Percentiles rank a stretch among this genome's conserved stretches.
Evolutionary conservation across 2,797 vertebrate genomes (phyloP).

Genomic region (Coregonus suidteri): DNA sequence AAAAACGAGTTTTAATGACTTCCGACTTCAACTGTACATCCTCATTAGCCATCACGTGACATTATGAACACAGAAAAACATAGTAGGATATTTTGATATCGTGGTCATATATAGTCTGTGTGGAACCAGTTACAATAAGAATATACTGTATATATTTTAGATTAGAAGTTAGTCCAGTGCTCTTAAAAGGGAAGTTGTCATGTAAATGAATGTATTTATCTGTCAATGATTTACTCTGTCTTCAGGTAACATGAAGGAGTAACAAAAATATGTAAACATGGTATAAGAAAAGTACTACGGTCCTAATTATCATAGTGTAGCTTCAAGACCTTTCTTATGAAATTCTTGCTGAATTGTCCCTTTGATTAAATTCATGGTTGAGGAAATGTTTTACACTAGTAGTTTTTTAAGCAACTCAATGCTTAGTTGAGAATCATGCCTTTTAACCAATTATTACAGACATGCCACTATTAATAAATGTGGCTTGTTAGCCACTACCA

Average conservation of each 20-base stretch:
- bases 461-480: not conserved
- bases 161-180: not conserved
- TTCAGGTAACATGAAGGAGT: not conserved
- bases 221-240: not conserved
- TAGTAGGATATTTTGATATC: not conserved
- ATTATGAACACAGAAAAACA: not conserved
- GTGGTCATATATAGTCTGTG: not conserved
- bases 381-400: not conserved
- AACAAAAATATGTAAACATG: not conserved
- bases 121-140: not conserved
- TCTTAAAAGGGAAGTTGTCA: not conserved
- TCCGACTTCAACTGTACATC: not conserved
- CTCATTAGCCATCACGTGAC: not conserved
- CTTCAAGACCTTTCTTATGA: not conserved
- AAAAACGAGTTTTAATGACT: too few relatives aligned
- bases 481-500: not conserved
- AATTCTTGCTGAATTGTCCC: too few relatives aligned
- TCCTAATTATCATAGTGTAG: not conserved
- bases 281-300: not conserved
- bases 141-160: constrained; percentile 3
- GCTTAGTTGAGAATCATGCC: not conserved
- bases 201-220: not conserved
- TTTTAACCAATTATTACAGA: not conserved
- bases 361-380: not conserved
- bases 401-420: not conserved